Percentiles rank a stretch among this genome's conserved stretches.
These are phyloP conservation scores for Amblyjoppa proteus DNA, from an alignment of 2,888 invertebrate species.

Conservation along the genomic window DNA sequence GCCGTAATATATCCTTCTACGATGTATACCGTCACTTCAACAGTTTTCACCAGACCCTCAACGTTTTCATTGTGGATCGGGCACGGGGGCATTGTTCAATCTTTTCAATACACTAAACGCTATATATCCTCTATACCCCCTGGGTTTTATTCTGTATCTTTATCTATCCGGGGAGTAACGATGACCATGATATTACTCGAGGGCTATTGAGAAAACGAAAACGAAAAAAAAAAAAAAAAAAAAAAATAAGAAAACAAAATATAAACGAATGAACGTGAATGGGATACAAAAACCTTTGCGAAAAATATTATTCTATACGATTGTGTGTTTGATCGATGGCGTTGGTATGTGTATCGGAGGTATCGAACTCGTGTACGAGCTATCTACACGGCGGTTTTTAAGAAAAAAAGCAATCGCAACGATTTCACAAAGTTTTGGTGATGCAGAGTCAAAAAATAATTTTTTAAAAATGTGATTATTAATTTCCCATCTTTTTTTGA, in stretches of 20 bases:
- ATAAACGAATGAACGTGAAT: constrained; percentile 46
- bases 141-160: constrained; percentile 12
- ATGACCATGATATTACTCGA: constrained; percentile 43
- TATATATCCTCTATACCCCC: constrained; percentile 8
- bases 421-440: no score
- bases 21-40: constrained; percentile 25
- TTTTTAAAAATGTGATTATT: no score
- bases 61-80: constrained; percentile 41
- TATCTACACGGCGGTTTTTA: not conserved
- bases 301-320: constrained; percentile 4
- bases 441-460: no score
- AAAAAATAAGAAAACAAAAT: not conserved
- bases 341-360: not conserved
- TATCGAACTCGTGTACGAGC: not conserved
- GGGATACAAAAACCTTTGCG: constrained; percentile 5
- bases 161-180: constrained; percentile 25
- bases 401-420: no score
- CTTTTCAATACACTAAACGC: constrained; percentile 30
- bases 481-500: no score
- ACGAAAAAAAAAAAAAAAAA: no score
- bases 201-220: constrained; percentile 1
- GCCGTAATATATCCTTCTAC: constrained; percentile 60
- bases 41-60: constrained; percentile 45
- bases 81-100: constrained; percentile 40
- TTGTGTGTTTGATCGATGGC: not conserved